A percentile compares a stretch with the other conserved stretches of the same genome.
Evolutionary conservation across 2,113 vertebrate species (phyloP).

Genomic region (Sceloporus undulatus): DNA sequence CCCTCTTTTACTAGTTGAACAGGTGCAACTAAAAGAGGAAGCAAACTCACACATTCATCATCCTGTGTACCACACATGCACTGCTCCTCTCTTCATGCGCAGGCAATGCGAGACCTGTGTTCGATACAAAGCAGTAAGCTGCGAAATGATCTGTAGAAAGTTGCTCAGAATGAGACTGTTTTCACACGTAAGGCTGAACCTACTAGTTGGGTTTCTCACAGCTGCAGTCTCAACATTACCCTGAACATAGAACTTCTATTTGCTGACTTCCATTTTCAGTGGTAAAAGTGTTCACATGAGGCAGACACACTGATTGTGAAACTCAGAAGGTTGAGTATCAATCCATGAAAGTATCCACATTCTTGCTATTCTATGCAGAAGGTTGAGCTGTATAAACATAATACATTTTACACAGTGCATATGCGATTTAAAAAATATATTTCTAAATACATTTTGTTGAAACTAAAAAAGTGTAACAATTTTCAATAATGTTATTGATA

Average conservation of each 20-base stretch:
- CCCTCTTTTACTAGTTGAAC: background rate
- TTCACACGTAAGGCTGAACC: background rate
- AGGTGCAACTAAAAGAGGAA: background rate
- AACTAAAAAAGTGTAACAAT: background rate
- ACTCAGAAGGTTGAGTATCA: background rate
- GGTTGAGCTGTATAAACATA: background rate
- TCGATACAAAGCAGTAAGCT: background rate
- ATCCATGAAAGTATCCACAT: background rate
- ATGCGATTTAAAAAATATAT: background rate
- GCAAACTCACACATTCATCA: background rate
- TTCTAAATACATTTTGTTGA: background rate
- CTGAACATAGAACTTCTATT: background rate
- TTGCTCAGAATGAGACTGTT: background rate
- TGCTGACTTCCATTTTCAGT: background rate
- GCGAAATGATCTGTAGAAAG: background rate
- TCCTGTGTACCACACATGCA: background rate
- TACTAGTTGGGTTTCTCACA: background rate
- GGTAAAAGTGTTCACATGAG: conserved; percentile 2
- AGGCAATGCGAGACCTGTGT: background rate
- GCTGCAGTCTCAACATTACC: background rate
- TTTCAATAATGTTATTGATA: background rate
- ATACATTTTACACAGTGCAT: background rate
- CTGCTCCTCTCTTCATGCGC: background rate
- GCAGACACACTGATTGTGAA: background rate
- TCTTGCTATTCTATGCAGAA: background rate